These are phyloP conservation scores for Oncorhynchus masou DNA, from an alignment of 2,113 vertebrate species.

Conservation along the genomic window DNA sequence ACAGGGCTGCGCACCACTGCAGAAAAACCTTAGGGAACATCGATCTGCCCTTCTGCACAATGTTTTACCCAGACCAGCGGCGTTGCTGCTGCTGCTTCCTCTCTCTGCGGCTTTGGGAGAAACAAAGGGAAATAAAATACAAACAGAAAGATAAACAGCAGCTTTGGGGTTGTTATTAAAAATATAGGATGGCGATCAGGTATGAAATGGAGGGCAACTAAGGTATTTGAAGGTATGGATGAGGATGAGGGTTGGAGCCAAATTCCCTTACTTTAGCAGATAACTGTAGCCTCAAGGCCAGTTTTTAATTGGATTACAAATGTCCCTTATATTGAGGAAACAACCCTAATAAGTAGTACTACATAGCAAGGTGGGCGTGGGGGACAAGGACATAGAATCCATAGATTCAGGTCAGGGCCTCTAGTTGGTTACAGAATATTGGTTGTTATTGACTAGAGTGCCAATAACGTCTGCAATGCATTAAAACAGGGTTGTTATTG, in stretches of 20 bases:
- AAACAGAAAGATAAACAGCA: conserved; percentile 52
- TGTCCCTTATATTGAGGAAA: not conserved
- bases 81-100: conserved; percentile 39
- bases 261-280: too few species aligned
- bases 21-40: conserved; percentile 77
- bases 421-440: not conserved
- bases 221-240: conserved; percentile 14
- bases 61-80: conserved; percentile 52
- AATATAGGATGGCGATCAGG: not conserved
- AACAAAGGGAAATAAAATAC: conserved; percentile 52
- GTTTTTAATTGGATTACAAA: too few species aligned
- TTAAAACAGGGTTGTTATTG: not conserved
- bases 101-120: conserved; percentile 48
- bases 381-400: not conserved
- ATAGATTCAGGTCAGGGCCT: not conserved
- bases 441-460: too few species aligned
- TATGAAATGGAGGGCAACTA: conserved; percentile 9
- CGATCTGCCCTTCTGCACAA: conserved; percentile 62
- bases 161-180: conserved; percentile 26
- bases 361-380: not conserved
- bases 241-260: not conserved
- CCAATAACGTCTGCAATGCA: not conserved
- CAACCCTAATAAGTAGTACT: not conserved
- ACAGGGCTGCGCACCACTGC: conserved; percentile 71
- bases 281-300: too few species aligned